Base-by-base conservation (phyloP, 2,797 vertebrate species). In the Setipinna tenuifilis region DNA sequence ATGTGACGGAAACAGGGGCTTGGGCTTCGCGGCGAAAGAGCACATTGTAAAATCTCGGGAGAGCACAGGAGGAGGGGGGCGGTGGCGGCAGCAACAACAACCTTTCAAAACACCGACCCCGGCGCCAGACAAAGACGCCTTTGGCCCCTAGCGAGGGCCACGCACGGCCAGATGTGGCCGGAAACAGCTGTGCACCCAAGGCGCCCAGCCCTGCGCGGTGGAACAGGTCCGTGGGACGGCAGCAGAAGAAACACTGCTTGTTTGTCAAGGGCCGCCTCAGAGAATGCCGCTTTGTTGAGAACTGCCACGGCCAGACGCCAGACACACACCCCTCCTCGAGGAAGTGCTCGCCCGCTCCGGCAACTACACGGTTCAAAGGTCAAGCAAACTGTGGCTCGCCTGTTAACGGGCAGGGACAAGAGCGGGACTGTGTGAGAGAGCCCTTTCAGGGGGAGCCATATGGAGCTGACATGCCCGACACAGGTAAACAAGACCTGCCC, bases 121-220 rank as follows among this genome's bases (percentile, higher is more conserved):
- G 84, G 59, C 82, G 61, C 68, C 81, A 83, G 16, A 91, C 89
- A 84, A 94, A 92, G 90, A 87, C 93, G 85, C 93, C 92, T 0
- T 92, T 94, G 78, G 90, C 92, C 82, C 87, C 93, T 84, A 89
- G 91, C 89, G 94, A 94, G 81, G 92, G 93, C 46, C 91, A 91
- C 81, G 91, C 93, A 59, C 89, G 90, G 86, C 91, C 92, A 19
- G 91, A 90, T 6, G 61, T 86, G 85, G 58, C 86, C 88, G 89
- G 88, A 88, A 54, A 94, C 61, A 87, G 82, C 80, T 86, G 92
- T 86, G 92, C 90, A 75, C 87, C 86, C 81, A 91, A 93, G 83
- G 90, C 91, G 23, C 7, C 50, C 2, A 88, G 89, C 86, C 88
- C 92, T n/a, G 88, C 90, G 83, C 90, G 85, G 88, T 90, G 91